A percentile compares a stretch with the other conserved stretches of the same genome.
Conservation (phyloP, 2,797 vertebrate species). For the Scomberomorus guttatus region DNA sequence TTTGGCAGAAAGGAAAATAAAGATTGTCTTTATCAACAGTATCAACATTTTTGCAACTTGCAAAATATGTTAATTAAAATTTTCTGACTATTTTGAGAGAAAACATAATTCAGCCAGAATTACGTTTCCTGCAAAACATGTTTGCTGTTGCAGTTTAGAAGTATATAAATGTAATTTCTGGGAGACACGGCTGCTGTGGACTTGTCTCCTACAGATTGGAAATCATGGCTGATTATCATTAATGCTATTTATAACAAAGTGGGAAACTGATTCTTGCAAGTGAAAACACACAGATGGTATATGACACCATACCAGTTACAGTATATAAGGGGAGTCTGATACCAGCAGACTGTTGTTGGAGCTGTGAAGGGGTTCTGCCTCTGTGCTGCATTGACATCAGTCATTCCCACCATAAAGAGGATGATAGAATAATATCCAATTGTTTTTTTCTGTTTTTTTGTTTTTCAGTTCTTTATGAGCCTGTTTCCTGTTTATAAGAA, state of each 20-base stretch:
- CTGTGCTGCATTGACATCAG: background rate
- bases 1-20: too few species aligned
- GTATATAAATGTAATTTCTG: too few species aligned
- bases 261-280: background rate
- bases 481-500: background rate
- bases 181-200: background rate
- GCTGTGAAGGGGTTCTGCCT: background rate
- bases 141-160: too few species aligned
- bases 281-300: background rate
- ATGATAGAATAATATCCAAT: background rate
- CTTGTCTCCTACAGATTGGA: too few species aligned
- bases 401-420: background rate
- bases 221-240: background rate
- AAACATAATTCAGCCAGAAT: too few species aligned
- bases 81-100: too few species aligned
- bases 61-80: too few species aligned
- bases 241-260: background rate
- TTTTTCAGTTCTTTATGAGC: background rate
- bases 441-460: background rate
- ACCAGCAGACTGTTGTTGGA: background rate
- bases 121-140: too few species aligned
- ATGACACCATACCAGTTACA: background rate
- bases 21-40: too few species aligned
- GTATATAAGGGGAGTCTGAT: background rate
- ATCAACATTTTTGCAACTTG: too few species aligned